Evolutionary conservation across 2,888 invertebrate species (phyloP), one percentile per base, ranked within the genome.

Genomic region (Agrochola lota): DNA sequence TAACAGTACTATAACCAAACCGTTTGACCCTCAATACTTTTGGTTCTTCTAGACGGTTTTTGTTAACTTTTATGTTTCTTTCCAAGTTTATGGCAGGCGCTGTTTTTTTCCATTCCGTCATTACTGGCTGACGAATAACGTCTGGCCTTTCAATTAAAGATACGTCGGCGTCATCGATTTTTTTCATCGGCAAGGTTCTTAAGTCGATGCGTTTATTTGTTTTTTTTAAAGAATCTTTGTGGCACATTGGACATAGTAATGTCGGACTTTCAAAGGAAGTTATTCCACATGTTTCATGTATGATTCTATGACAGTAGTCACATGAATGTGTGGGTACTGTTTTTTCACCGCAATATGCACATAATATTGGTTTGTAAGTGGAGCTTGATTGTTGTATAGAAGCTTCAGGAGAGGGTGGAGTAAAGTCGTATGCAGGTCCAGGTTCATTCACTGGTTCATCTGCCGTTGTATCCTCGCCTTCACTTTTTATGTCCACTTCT

Each of bases 231-330:
- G 52, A 52, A 15, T 77, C n/a, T 30, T 49, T 57, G 40, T 63
- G 20, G 20, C 79, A 79, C 1, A 11, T 1, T 40, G 57, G 30
- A n/a, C 79, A 79, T n/a, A 68, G n/a, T 17, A 52, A 4, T 43
- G 49, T 40, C 17, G 26, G 59, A 3, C 30, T 49, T 2, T 26
- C 8, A 2, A 57, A 23, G 5, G 68, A 49, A 15, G 9, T 30
- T 52, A 69, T 43, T 55, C 64, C 80, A 70, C 80, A 80, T 11
- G 52, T 17, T 2, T 60, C 35, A 70, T 80, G 80, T 60, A 80
- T 60, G 26, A 40, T 17, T 46, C 11, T 55, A 15, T 55, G 59
- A 7, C 81, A 80, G 15, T 7, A 26, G 7, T 20, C n/a, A 55
- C 80, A 80, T 8, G 69, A 12, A 66, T 70, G 59, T 20, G n/a